A percentile compares a stretch with the other conserved stretches of the same genome.
These are phyloP conservation scores for Dolichoris vasculosae DNA, from an alignment of 1,140 invertebrate genomes.

Conservation along the genomic window DNA sequence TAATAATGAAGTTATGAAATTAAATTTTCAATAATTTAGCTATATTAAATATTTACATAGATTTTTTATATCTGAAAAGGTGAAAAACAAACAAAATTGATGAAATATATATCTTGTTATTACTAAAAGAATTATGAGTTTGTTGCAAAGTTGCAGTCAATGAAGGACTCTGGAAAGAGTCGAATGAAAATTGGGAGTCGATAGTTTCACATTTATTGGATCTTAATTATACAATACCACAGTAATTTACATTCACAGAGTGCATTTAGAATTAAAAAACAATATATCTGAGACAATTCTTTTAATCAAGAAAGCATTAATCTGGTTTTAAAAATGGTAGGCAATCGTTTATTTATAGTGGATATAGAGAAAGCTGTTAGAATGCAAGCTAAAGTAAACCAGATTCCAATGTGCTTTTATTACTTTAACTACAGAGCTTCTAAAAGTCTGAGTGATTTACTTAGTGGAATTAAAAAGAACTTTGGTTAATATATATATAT, in stretches of 20 bases:
- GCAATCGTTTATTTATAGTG: slow-evolving; percentile 76
- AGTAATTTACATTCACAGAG: slow-evolving; percentile 64
- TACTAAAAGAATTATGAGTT: neutral
- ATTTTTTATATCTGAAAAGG: no score
- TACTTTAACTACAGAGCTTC: slow-evolving; percentile 74
- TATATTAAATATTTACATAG: no score
- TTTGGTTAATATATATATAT: slow-evolving; percentile 68
- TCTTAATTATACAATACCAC: slow-evolving; percentile 76
- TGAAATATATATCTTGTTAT: no score
- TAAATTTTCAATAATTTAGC: no score
- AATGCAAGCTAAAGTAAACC: slow-evolving; percentile 71
- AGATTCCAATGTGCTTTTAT: slow-evolving; percentile 77
- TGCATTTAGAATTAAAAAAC: slow-evolving; percentile 73
- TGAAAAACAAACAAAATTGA: no score
- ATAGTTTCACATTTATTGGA: slow-evolving; percentile 76
- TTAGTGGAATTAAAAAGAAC: slow-evolving; percentile 69
- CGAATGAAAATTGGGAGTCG: slow-evolving; percentile 75
- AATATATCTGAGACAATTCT: slow-evolving; percentile 72
- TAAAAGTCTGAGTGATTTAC: slow-evolving; percentile 69
- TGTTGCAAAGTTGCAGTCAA: slow-evolving; percentile 72
- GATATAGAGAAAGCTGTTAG: slow-evolving; percentile 74
- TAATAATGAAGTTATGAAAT: no score
- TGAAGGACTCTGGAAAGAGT: slow-evolving; percentile 66
- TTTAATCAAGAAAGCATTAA: slow-evolving; percentile 59
- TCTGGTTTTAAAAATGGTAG: slow-evolving; percentile 70